Conservation (phyloP, 2,888 invertebrate genomes). For the Anaspis maculata region DNA sequence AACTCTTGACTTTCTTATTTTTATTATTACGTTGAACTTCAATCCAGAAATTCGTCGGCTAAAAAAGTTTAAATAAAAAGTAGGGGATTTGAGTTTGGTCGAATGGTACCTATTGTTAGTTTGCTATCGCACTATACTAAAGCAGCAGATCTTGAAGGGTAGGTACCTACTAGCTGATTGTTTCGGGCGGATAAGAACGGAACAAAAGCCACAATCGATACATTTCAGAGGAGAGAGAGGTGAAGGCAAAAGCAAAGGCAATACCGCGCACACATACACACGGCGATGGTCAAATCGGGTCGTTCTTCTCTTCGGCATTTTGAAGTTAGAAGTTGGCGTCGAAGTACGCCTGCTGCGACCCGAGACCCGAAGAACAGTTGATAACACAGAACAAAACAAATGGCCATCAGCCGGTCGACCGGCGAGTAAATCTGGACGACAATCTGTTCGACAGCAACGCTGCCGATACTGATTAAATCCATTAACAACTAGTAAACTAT, state of each 20-base stretch:
- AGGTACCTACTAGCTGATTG: no score
- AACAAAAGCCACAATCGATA: slow-evolving; percentile 26
- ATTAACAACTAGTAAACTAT: slow-evolving; percentile 13
- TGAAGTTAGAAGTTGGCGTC: slow-evolving; percentile 5
- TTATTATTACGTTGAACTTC: no score
- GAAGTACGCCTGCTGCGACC: no score
- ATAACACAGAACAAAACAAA: slow-evolving; percentile 26
- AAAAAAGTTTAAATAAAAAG: no score
- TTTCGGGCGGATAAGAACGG: no score
- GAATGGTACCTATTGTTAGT: no score
- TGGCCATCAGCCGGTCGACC: slow-evolving; percentile 19
- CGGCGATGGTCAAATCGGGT: no score
- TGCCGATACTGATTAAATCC: slow-evolving; percentile 15
- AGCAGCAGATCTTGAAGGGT: no score
- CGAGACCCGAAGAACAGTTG: slow-evolving; percentile 19
- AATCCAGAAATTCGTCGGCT: no score
- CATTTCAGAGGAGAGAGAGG: slow-evolving; percentile 22
- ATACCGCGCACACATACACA: slow-evolving; percentile 11
- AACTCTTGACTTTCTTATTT: no score
- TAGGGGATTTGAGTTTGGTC: no score
- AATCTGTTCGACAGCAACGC: slow-evolving; percentile 14
- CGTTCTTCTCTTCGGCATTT: slow-evolving; percentile 10
- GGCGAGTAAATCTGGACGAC: slow-evolving; percentile 22
- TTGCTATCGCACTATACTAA: no score
- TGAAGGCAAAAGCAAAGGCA: slow-evolving; percentile 26